Evolutionary conservation across 2,113 vertebrate species (phyloP).

Genomic region (Pterocles gutturalis): DNA sequence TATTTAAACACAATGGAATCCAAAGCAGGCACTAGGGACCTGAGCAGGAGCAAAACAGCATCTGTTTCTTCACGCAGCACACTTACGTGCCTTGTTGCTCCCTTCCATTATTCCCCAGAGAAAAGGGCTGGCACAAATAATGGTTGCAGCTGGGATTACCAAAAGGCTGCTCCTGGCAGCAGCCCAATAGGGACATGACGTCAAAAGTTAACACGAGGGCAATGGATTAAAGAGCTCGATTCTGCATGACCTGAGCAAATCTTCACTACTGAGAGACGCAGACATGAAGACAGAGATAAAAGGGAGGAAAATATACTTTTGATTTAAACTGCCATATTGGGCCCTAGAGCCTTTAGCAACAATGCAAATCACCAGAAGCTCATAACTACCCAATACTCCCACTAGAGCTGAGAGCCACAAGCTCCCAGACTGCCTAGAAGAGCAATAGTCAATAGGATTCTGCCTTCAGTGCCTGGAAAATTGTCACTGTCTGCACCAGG

Average conservation of each 20-base stretch:
- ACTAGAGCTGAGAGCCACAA: fast-evolving
- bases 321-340: not conserved
- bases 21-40: slow-evolving; percentile 29
- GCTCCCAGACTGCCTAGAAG: not conserved
- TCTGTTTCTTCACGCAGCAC: slow-evolving; percentile 20
- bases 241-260: slow-evolving; percentile 17
- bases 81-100: not conserved
- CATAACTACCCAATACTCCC: not conserved
- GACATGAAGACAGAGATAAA: not conserved
- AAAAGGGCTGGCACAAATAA: slow-evolving; percentile 3
- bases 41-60: slow-evolving; percentile 34
- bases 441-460: not conserved
- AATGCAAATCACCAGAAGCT: not conserved
- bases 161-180: slow-evolving; percentile 15
- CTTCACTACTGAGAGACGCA: not conserved
- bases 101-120: not conserved
- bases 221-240: not conserved
- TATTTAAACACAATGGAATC: slow-evolving; percentile 6
- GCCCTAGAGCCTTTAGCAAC: not conserved
- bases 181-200: not conserved
- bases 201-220: slow-evolving; percentile 19
- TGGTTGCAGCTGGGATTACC: slow-evolving; percentile 11
- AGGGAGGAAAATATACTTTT: not conserved
- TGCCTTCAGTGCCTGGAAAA: not conserved
- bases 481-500: fast-evolving